A percentile compares a stretch with the other conserved stretches of the same genome.
Conservation (phyloP, 2,113 vertebrate species). For the Phrynosoma platyrhinos region DNA sequence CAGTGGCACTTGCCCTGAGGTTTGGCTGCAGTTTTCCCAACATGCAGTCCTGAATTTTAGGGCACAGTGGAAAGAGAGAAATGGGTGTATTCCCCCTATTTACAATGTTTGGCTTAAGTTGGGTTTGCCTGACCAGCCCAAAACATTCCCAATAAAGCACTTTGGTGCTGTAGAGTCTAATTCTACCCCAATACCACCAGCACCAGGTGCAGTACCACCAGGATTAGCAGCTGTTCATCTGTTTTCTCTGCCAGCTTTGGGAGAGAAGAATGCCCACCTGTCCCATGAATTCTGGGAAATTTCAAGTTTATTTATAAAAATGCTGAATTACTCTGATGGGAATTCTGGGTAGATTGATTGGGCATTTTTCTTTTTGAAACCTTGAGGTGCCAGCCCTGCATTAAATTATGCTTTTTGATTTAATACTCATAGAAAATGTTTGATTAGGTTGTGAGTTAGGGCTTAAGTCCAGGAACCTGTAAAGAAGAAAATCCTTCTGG, state of each 20-base stretch:
- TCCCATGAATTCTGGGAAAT: not conserved
- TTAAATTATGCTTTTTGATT: not conserved
- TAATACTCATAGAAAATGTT: not conserved
- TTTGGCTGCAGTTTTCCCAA: not conserved
- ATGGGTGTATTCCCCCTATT: not conserved
- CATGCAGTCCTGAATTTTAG: too few species aligned
- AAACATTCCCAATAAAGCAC: not conserved
- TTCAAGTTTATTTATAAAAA: not conserved
- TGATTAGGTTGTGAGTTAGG: not conserved
- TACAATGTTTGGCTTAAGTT: not conserved
- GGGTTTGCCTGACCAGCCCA: not conserved
- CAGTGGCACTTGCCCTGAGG: not conserved
- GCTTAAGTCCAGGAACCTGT: not conserved
- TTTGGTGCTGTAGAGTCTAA: too few species aligned
- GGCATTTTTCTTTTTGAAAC: not conserved
- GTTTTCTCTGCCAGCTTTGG: not conserved
- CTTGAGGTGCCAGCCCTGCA: not conserved
- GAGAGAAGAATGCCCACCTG: not conserved
- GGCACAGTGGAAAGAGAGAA: not conserved
- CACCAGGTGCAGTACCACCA: not conserved
- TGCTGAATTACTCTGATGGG: not conserved
- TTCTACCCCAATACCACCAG: not conserved
- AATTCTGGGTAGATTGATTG: not conserved
- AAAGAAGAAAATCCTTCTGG: not conserved
- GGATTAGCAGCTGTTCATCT: not conserved